Percentiles rank a stretch among this genome's conserved stretches.
Conservation (phyloP, 2,797 vertebrate species). For the Sebastes taczanowskii region DNA sequence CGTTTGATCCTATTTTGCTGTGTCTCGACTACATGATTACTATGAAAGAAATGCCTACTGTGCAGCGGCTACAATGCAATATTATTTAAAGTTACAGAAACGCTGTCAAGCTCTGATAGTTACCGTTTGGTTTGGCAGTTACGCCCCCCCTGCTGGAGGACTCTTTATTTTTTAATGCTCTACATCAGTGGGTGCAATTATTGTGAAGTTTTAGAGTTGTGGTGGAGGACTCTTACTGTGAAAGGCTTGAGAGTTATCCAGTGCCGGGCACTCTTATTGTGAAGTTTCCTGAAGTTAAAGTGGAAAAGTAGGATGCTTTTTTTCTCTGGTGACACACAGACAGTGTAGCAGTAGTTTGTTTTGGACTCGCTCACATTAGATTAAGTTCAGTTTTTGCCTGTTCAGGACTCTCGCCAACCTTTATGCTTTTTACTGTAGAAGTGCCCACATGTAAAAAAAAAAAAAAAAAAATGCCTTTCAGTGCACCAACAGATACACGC, state of each 20-base stretch:
- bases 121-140: not conserved
- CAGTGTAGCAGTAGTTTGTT: constrained; percentile 28
- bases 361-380: not conserved
- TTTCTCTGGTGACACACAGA: not conserved
- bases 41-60: constrained; percentile 26
- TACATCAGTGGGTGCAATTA: constrained; percentile 22
- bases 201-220: constrained; percentile 30
- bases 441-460: constrained; percentile 30
- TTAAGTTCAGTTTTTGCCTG: constrained; percentile 19
- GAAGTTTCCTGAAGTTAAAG: constrained; percentile 34
- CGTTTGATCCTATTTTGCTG: constrained; percentile 31
- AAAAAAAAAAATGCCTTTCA: constrained; percentile 26
- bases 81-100: constrained; percentile 45
- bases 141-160: not conserved
- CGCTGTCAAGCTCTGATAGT: constrained; percentile 4
- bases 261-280: constrained; percentile 30
- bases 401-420: constrained; percentile 18
- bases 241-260: constrained; percentile 42
- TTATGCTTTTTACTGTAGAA: constrained; percentile 55
- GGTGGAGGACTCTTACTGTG: constrained; percentile 60
- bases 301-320: not conserved
- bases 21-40: constrained; percentile 9
- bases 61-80: constrained; percentile 67
- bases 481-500: constrained; percentile 9
- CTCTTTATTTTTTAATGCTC: not conserved